Evolutionary conservation across 2,113 vertebrate species (phyloP), one percentile per base, ranked within the genome.

Genomic region (Machaerirhynchus nigripectus): DNA sequence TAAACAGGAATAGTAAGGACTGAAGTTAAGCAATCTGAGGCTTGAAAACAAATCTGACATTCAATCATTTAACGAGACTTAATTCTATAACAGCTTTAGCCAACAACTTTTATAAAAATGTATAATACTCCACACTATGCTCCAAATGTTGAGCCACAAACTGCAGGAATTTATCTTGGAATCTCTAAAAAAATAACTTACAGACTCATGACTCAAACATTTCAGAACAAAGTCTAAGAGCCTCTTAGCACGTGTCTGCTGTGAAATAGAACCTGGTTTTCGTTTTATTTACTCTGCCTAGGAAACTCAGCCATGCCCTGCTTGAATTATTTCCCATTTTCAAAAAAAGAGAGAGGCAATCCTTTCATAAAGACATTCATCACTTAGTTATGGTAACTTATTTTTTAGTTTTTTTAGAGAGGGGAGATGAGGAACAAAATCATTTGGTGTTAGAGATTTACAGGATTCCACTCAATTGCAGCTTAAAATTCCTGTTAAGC

Each of bases 1-100:
- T 40, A 97, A 96, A 95, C 87, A 94, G 71, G 42, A 83, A 57
- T 27, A 75, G 50, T 28, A 35, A 93, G 84, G 42, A 19, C 55
- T 76, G 40, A 50, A 83, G 84, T 96, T 40, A 94, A 69, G 85
- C 82, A 96, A 96, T 93, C 63, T 44, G 46, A 21, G 53, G 80
- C 57, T 90, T 71, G 49, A 84, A 93, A 97, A 95, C 69, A 93
- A 94, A 93, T 1, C 5, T n/a, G 76, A 88, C 84, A 76, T 67
- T 84, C 65, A 55, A 69, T 53, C 31, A 50, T 35, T 64, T 50
- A 39, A 39, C 85, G 49, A 70, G n/a, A 73, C 31, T 59, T 60
- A 14, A 87, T 91, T 90, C 39, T 31, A 40, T 13, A 75, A 47
- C 20, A 68, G 37, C 39, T 80, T 52, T 73, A 85, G 76, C 30